Conservation (phyloP, 2,113 vertebrate genomes). For the Piaya cayana region DNA sequence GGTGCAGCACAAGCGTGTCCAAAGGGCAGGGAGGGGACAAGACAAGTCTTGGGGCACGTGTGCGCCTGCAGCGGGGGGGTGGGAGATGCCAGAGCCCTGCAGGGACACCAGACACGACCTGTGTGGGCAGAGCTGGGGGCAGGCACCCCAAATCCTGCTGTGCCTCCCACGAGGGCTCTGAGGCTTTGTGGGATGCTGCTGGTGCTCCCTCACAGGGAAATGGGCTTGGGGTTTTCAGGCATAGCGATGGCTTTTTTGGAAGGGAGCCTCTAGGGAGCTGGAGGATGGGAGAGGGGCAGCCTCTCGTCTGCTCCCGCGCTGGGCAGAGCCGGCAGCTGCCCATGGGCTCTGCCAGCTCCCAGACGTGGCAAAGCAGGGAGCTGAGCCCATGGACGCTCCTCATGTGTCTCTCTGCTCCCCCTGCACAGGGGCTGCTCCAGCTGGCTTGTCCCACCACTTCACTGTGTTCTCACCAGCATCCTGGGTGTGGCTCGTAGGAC, state of each 20-base stretch:
- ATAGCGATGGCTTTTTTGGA: fast-evolving
- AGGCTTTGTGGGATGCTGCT: neutral
- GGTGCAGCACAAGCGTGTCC: neutral
- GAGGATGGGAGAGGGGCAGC: neutral
- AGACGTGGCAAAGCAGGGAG: neutral
- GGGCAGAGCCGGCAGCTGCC: neutral
- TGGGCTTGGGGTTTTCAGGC: fast-evolving
- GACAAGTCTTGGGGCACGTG: neutral
- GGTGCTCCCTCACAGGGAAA: fast-evolving
- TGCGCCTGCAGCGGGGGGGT: fast-evolving
- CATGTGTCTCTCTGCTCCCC: neutral
- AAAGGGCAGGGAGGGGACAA: neutral
- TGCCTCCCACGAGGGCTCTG: neutral
- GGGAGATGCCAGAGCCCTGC: neutral
- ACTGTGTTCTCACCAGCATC: neutral
- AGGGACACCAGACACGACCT: neutral
- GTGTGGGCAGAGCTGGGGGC: neutral
- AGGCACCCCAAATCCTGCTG: neutral
- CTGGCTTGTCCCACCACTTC: fast-evolving
- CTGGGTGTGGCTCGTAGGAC: fast-evolving
- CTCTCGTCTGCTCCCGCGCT: neutral
- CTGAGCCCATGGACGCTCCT: neutral
- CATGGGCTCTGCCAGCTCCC: neutral
- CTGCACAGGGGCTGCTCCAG: neutral
- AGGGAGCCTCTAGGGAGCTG: neutral